A percentile compares a stretch with the other conserved stretches of the same genome.
Evolutionary conservation across 2,797 vertebrate genomes (phyloP).

Genomic region (Toxotes lorentzi): DNA sequence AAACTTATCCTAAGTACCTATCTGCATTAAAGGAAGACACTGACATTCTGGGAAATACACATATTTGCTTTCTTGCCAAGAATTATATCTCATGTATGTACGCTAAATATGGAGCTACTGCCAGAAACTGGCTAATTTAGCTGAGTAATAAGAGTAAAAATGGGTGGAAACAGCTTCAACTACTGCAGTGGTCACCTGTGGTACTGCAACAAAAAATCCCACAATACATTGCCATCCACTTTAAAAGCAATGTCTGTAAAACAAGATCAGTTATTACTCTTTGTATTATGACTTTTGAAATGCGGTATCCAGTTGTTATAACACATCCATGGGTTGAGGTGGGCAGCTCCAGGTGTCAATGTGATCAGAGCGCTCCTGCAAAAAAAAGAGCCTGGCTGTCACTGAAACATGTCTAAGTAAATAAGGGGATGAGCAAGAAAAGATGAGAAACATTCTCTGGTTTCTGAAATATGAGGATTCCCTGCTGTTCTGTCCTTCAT

Average conservation of each 20-base stretch:
- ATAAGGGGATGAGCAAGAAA: not conserved
- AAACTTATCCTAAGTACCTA: not conserved
- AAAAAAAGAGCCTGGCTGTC: not conserved
- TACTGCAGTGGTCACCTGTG: too few relatives aligned
- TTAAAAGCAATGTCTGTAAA: too few relatives aligned
- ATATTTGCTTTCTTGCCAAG: too few relatives aligned
- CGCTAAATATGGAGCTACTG: not conserved
- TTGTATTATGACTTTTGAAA: too few relatives aligned
- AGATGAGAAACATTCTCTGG: not conserved
- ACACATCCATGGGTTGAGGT: not conserved
- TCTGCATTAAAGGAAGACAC: not conserved
- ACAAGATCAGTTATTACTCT: not conserved
- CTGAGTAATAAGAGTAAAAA: not conserved
- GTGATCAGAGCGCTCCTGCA: not conserved
- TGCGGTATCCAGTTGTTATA: not conserved
- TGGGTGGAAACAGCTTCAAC: not conserved
- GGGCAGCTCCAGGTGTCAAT: not conserved
- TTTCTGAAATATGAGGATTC: not conserved
- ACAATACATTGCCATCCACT: too few relatives aligned
- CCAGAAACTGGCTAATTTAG: not conserved
- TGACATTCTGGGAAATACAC: not conserved
- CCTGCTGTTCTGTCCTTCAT: not conserved
- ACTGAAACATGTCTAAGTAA: not conserved
- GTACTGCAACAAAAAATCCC: too few relatives aligned
- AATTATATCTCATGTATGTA: not conserved